These are phyloP conservation scores for Aphrophora alni DNA, from an alignment of 2,888 invertebrate genomes.

Conservation along the genomic window DNA sequence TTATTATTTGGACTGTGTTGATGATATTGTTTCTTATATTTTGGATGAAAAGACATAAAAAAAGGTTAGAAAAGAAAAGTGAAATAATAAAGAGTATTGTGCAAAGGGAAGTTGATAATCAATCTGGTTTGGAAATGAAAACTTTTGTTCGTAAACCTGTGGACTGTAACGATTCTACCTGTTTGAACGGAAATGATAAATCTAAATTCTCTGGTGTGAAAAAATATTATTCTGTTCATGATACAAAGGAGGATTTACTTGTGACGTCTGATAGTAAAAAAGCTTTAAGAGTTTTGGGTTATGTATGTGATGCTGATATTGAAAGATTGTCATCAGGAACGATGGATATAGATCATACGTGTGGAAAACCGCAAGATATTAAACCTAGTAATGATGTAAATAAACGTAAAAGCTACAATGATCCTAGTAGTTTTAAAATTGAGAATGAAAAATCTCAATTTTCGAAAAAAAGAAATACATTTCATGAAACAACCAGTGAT, in stretches of 20 bases:
- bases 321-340: background rate
- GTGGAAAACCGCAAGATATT: background rate
- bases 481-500: background rate
- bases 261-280: background rate
- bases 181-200: background rate
- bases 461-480: background rate
- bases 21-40: background rate
- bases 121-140: background rate
- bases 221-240: background rate
- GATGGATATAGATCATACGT: background rate
- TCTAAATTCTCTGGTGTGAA: background rate
- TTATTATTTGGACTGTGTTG: constrained; percentile 13
- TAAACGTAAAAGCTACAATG: background rate
- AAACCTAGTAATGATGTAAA: background rate
- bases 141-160: background rate
- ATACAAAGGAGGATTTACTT: background rate
- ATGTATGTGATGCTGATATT: background rate
- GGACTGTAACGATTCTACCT: background rate
- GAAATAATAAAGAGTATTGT: background rate
- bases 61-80: background rate
- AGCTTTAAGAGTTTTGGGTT: background rate
- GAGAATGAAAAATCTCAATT: background rate
- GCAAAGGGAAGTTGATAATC: background rate
- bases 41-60: background rate
- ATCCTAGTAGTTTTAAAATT: background rate